A percentile compares a stretch with the other conserved stretches of the same genome.
Conservation (phyloP, 2,888 invertebrate genomes). For the Nomada flava region DNA sequence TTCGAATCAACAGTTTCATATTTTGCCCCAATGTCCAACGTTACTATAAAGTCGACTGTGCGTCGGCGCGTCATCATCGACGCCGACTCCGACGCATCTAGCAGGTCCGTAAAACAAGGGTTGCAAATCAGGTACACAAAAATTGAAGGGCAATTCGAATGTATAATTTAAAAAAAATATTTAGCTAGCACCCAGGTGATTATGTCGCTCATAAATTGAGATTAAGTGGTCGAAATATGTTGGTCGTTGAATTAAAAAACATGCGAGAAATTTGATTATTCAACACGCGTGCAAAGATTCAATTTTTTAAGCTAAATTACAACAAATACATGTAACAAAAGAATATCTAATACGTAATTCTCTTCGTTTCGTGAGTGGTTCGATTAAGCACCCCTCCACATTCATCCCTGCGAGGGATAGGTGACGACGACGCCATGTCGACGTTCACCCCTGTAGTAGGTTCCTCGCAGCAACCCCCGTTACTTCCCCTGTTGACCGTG, state of each 20-base stretch:
- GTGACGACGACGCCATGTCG: slow-evolving; percentile 67
- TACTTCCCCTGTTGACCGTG: slow-evolving; percentile 56
- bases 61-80: slow-evolving; percentile 69
- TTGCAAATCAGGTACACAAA: not conserved
- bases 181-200: too few species aligned
- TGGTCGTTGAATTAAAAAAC: too few species aligned
- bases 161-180: too few species aligned
- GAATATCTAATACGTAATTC: not conserved
- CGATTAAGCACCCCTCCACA: slow-evolving; percentile 27
- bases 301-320: not conserved
- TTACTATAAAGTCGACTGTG: slow-evolving; percentile 15
- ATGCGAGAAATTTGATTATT: too few species aligned
- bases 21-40: too few species aligned
- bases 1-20: too few species aligned
- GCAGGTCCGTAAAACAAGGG: slow-evolving; percentile 53
- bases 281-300: not conserved
- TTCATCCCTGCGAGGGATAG: slow-evolving; percentile 58
- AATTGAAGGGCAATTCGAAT: not conserved
- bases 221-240: too few species aligned
- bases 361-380: not conserved
- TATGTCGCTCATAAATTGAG: too few species aligned
- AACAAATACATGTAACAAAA: not conserved
- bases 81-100: slow-evolving; percentile 51
- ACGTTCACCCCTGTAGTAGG: slow-evolving; percentile 65
- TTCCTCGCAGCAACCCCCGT: slow-evolving; percentile 58